A percentile compares a stretch with the other conserved stretches of the same genome.
Evolutionary conservation across 1,140 invertebrate genomes (phyloP).

Genomic region (Bombus soroeensis): DNA sequence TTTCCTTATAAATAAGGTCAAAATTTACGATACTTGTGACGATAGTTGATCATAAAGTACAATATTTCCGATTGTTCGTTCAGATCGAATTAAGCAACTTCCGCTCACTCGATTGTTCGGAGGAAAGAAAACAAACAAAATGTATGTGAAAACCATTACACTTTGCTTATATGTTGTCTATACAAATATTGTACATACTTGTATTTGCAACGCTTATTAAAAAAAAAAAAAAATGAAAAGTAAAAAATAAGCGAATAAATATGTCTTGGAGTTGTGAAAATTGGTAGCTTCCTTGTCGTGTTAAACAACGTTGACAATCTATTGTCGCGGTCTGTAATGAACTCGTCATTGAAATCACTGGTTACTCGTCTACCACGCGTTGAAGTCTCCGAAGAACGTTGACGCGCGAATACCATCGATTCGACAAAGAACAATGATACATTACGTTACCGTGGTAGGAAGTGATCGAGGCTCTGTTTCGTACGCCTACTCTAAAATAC

Average conservation of each 20-base stretch:
- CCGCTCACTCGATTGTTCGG: too few species aligned
- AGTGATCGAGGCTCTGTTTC: not conserved
- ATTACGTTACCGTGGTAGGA: not conserved
- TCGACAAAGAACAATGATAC: not conserved
- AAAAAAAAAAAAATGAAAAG: not conserved
- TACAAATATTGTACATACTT: too few species aligned
- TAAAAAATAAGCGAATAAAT: not conserved
- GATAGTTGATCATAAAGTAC: not conserved
- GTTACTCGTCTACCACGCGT: slow-evolving; percentile 44
- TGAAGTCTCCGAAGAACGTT: slow-evolving; percentile 39
- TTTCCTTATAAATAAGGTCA: not conserved
- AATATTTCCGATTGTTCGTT: not conserved
- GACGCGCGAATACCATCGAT: slow-evolving; percentile 8
- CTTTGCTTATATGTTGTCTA: too few species aligned
- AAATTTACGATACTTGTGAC: not conserved
- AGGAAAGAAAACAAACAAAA: too few species aligned
- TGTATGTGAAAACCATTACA: too few species aligned
- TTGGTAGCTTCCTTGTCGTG: not conserved
- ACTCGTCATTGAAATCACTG: slow-evolving; percentile 55
- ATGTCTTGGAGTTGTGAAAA: not conserved
- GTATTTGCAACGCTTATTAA: too few species aligned
- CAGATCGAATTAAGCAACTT: not conserved
- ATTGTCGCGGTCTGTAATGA: slow-evolving; percentile 41
- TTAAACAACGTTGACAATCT: slow-evolving; percentile 2
- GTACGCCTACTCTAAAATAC: not conserved